Conservation (phyloP, 2,113 vertebrate species). For the Gallinago paraguaiae region DNA sequence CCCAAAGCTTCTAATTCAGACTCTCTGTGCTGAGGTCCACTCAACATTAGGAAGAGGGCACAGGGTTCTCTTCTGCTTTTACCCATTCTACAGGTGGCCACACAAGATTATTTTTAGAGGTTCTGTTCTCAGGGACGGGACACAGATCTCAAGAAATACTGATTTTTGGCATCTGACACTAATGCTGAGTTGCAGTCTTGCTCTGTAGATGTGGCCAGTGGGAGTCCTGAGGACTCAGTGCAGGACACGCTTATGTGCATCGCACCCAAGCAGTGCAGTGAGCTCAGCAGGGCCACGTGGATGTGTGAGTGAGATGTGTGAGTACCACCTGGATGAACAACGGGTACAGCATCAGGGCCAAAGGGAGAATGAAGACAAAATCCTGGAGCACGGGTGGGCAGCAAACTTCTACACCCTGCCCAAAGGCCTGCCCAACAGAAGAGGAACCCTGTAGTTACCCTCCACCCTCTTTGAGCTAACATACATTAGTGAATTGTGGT, state of each 20-base stretch:
- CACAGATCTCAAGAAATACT: not conserved
- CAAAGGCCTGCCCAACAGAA: not conserved
- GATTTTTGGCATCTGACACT: not conserved
- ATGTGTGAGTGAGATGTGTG: no score
- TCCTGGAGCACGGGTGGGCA: not conserved
- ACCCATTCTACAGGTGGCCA: not conserved
- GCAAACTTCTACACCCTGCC: not conserved
- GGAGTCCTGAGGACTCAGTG: accelerated
- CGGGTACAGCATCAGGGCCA: not conserved
- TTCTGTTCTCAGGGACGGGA: not conserved
- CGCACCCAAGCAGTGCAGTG: accelerated
- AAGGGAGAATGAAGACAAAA: not conserved
- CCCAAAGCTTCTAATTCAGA: not conserved
- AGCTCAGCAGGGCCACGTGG: not conserved
- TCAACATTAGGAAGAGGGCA: not conserved
- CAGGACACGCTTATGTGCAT: accelerated
- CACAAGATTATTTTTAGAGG: not conserved
- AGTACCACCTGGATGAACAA: not conserved
- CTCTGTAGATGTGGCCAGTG: not conserved
- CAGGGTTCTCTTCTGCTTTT: not conserved
- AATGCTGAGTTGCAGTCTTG: not conserved
- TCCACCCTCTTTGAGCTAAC: not conserved
- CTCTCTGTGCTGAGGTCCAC: not conserved
- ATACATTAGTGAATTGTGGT: not conserved
- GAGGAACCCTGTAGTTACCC: not conserved